Base-by-base conservation (phyloP, 2,888 invertebrate species). In the Eupithecia abbreviata region DNA sequence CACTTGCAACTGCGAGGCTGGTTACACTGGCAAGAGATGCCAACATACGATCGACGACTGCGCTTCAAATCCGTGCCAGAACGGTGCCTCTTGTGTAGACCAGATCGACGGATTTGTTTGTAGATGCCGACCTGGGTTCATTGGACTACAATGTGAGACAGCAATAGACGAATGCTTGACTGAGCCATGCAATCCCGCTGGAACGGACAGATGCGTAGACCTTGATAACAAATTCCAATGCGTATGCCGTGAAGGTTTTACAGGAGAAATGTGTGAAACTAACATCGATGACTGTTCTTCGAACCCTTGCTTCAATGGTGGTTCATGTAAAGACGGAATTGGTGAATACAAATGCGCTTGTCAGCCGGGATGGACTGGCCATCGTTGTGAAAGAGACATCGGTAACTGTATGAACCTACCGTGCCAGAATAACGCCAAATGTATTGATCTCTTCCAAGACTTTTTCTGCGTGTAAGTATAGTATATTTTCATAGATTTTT, bases 31-130 rank as follows among this genome's bases (percentile, higher is more conserved):
- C 67, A 98, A 98, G 89, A 96, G 97, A 84, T 99, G 99, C 89
- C 99, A 99, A 88, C 98, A 99, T 87, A 96, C 98, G 0, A 97
- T 99, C 77, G 99, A 99, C 87, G 98, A 98, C 85, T 99, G 99
- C 86, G 96, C 97, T 42, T 97, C 97, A 0, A 95, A 97, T 80
- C 98, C 99, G 0, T 99, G 99, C 90, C 98, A 98, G 86, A 98
- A 99, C 87, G 98, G 98, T 43, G 99, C 98, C 3, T 97, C 97
- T 0, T 99, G 99, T 87, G 90, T 97, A 1, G 98, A 99, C 87
- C 97, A 98, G 87, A 95, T 98, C 41, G 98, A 98, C 87, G 98
- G 98, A 43, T 99, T 99, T 89, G 95, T 96, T 51, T 99, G 99
- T 91, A 98, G 97, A 90, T 99, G 99, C 88, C 96, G 98, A 77